These are phyloP conservation scores for Chalcosyrphus nemorum DNA, from an alignment of 2,888 invertebrate species.

Conservation along the genomic window DNA sequence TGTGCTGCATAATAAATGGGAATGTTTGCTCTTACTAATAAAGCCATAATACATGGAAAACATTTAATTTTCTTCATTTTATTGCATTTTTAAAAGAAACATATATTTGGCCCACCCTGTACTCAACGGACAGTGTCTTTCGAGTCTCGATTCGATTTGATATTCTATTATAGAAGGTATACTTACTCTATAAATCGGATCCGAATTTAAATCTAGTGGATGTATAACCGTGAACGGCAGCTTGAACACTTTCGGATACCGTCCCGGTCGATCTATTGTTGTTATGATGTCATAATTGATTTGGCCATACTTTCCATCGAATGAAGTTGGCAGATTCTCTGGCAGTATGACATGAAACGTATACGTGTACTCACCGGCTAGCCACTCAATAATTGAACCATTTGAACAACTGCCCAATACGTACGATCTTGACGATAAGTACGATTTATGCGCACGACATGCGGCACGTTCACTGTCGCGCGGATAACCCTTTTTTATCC, in stretches of 20 bases:
- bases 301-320: slow-evolving; percentile 89
- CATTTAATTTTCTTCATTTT: too few species aligned
- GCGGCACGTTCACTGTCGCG: slow-evolving; percentile 81
- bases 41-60: too few species aligned
- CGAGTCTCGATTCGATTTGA: too few species aligned
- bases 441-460: slow-evolving; percentile 81
- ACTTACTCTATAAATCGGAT: slow-evolving; percentile 86
- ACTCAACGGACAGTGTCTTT: too few species aligned
- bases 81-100: too few species aligned
- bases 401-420: slow-evolving; percentile 80
- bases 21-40: too few species aligned
- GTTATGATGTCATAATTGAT: slow-evolving; percentile 91
- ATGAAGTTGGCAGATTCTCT: slow-evolving; percentile 88
- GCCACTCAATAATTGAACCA: slow-evolving; percentile 86
- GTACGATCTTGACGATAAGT: slow-evolving; percentile 80
- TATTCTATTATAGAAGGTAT: background rate
- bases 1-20: too few species aligned
- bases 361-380: slow-evolving; percentile 87
- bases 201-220: slow-evolving; percentile 90
- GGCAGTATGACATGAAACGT: slow-evolving; percentile 88
- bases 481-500: slow-evolving; percentile 82
- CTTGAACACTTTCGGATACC: slow-evolving; percentile 91
- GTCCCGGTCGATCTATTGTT: slow-evolving; percentile 91
- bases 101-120: too few species aligned
- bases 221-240: slow-evolving; percentile 91